These are phyloP conservation scores for Apis florea DNA, from an alignment of 1,140 invertebrate genomes.

Conservation along the genomic window DNA sequence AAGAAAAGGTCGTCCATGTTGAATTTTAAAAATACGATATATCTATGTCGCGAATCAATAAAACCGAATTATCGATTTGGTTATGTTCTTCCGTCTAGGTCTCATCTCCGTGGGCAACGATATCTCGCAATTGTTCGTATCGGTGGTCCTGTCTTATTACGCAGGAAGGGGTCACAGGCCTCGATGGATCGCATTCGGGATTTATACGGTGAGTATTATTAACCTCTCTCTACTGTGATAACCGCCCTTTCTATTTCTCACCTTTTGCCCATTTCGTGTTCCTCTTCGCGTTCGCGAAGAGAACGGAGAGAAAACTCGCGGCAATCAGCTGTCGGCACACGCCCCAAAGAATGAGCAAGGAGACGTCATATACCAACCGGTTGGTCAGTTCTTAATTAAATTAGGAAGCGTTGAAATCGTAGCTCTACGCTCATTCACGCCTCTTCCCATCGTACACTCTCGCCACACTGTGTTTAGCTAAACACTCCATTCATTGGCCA, in stretches of 20 bases:
- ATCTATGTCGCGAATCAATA: constrained; percentile 25
- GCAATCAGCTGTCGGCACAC: constrained; percentile 57
- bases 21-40: too few relatives aligned
- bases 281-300: background rate
- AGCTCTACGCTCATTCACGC: constrained; percentile 74
- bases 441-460: constrained; percentile 66
- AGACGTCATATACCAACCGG: constrained; percentile 64
- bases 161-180: constrained; percentile 86
- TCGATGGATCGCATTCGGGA: constrained; percentile 86
- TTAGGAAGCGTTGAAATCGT: constrained; percentile 75
- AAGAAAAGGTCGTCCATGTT: too few relatives aligned
- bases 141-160: constrained; percentile 85
- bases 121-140: constrained; percentile 82
- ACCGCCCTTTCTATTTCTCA: background rate
- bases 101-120: constrained; percentile 88
- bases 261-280: too few relatives aligned
- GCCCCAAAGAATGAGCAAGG: constrained; percentile 53
- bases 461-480: constrained; percentile 67
- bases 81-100: constrained; percentile 74
- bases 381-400: constrained; percentile 75
- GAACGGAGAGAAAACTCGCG: constrained; percentile 26
- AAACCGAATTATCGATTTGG: background rate
- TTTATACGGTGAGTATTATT: constrained; percentile 81
- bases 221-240: background rate
- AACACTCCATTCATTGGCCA: constrained; percentile 68